These are phyloP conservation scores for Anolis sagrei DNA, from an alignment of 2,113 vertebrate genomes.

Conservation along the genomic window DNA sequence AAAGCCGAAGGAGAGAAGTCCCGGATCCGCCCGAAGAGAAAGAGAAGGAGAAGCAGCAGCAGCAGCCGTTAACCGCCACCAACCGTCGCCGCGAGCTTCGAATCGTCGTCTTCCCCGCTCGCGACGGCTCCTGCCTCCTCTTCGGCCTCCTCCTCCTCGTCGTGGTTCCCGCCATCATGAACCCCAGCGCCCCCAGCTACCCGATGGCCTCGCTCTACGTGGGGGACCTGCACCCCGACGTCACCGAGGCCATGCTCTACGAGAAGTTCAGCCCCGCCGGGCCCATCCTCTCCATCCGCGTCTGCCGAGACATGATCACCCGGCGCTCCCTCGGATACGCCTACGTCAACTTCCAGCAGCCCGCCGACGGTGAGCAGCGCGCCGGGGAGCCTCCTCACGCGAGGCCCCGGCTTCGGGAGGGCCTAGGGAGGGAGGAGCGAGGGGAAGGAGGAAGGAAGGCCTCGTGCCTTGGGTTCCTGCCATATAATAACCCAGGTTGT, in stretches of 20 bases:
- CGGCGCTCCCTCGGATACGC: constrained; percentile 96
- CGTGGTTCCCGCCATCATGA: constrained; percentile 60
- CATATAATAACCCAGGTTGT: too few species aligned
- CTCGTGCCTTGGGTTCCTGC: background rate
- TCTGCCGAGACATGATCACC: constrained; percentile 99
- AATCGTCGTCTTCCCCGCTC: constrained; percentile 22
- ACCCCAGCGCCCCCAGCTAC: constrained; percentile 64
- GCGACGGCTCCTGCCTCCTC: constrained; percentile 43
- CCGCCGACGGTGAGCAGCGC: constrained; percentile 89
- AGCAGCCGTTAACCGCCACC: constrained; percentile 44
- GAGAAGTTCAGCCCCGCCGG: constrained; percentile 99
- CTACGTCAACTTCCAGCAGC: constrained; percentile 99
- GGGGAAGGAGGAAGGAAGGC: too few species aligned
- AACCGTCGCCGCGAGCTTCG: constrained; percentile 50
- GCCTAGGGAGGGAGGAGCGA: fast-evolving
- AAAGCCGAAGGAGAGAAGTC: constrained; percentile 65
- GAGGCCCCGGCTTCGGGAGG: too few species aligned
- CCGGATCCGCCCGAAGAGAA: constrained; percentile 67
- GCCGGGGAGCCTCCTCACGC: background rate
- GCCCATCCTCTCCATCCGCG: constrained; percentile 97
- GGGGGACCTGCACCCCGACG: constrained; percentile 97
- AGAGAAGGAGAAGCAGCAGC: constrained; percentile 12
- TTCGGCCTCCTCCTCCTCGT: constrained; percentile 43
- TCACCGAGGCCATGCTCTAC: constrained; percentile 99
- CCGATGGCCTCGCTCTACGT: constrained; percentile 82